Conservation (phyloP, 2,113 vertebrate species). For the Lanius collurio region DNA sequence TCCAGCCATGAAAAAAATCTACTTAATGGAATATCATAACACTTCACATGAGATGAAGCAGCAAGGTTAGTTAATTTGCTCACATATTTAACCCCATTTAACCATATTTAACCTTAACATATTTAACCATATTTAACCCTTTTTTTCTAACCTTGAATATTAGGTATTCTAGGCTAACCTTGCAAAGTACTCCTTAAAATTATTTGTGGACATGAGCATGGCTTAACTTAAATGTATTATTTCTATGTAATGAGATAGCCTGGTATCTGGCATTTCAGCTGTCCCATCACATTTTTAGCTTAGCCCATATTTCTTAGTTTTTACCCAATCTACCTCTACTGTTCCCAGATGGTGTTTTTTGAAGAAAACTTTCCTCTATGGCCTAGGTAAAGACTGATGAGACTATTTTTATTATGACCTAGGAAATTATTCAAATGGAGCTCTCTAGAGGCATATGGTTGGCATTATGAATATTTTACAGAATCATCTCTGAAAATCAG, state of each 20-base stretch:
- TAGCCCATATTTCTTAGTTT: background rate
- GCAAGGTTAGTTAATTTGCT: background rate
- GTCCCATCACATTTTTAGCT: background rate
- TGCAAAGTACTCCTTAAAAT: background rate
- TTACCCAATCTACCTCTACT: background rate
- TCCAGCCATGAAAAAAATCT: background rate
- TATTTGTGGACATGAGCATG: background rate
- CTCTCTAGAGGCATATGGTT: conserved; percentile 36
- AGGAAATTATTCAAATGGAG: conserved; percentile 55
- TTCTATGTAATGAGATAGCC: background rate
- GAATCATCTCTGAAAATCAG: conserved; percentile 60
- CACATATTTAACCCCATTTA: background rate
- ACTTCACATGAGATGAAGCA: background rate
- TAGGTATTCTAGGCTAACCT: background rate
- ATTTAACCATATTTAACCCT: background rate
- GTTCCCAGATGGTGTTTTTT: background rate
- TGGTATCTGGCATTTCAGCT: background rate
- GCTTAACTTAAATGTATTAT: background rate
- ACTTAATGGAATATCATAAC: background rate
- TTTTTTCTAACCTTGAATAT: background rate
- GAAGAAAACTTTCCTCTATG: conserved; percentile 14
- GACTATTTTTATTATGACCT: conserved; percentile 57
- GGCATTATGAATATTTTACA: conserved; percentile 71
- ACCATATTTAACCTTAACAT: background rate
- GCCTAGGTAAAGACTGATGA: conserved; percentile 28